Evolutionary conservation across 2,113 vertebrate species (phyloP), one percentile per base, ranked within the genome.

Genomic region (Leptodactylus fuscus): DNA sequence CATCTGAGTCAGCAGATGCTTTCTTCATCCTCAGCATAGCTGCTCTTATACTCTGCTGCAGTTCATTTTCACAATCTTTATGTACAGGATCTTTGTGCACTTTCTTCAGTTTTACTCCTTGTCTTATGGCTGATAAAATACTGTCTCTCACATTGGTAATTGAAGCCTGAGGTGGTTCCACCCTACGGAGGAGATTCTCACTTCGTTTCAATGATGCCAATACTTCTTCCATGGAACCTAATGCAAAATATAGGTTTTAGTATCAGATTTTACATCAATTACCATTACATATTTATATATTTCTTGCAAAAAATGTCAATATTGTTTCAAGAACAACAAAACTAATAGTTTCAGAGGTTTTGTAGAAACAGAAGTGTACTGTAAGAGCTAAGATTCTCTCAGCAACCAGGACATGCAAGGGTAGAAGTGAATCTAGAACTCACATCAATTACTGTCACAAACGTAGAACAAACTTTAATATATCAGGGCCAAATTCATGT

Each of bases 11-110:
- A 0, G 94, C 91, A 0, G 97, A 95, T 76, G 97, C 95, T 78
- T 93, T 96, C 93, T 98, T 97, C 94, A 99, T 99, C 89, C 98
- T 95, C 92, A 96, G 92, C 90, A 99, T 98, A 82, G 94, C 98
- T 0, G 95, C 97, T 89, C 94, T 95, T 89, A 99, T 99, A 91
- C 97, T 98, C 12, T 87, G 94, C 92, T 99, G 95, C 9, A 99
- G 92, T 82, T 98, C 97, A 0, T 88, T 95, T 88, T 92, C 67
- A 0, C 87, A 65, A 16, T 53, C 85, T 18, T 55, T 88, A 36
- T 69, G 65, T 74, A n/a, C 46, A 20, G 38, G 9, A 18, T 87
- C 87, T 2, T 41, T 85, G 18, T 87, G 87, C 7, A 97, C 96
- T 89, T 97, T 98, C 89, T 93, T 95, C 10, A 99, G 93, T n/a